phyloP scores from a whole-genome alignment of 2,113 vertebrate species.

The Cinclus mexicanus region DNA sequence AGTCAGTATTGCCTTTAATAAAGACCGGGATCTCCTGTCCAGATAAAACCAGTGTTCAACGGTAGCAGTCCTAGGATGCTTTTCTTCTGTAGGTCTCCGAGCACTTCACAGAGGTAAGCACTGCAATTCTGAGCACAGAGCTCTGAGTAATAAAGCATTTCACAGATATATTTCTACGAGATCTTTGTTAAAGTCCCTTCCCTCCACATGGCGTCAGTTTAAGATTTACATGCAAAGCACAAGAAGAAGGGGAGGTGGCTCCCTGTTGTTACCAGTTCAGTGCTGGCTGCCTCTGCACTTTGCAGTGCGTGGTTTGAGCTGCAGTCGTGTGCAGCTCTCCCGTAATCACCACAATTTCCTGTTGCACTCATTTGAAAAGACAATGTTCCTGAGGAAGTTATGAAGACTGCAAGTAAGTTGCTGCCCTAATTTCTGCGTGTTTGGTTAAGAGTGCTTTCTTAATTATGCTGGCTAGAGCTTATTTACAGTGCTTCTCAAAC shows the following conservation, averaged over 20 bases:
- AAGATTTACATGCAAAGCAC: background rate
- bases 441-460: background rate
- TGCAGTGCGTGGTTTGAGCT: background rate
- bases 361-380: conserved; percentile 65
- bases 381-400: conserved; percentile 66
- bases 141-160: background rate
- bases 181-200: background rate
- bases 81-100: background rate
- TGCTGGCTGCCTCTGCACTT: conserved; percentile 8
- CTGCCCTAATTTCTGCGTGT: conserved; percentile 29
- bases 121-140: background rate
- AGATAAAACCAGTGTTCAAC: background rate
- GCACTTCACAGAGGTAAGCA: background rate
- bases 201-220: background rate
- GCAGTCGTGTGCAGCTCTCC: background rate
- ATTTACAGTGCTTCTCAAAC: background rate
- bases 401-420: conserved; percentile 71
- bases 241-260: background rate
- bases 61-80: background rate
- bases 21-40: background rate
- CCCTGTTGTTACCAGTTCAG: background rate
- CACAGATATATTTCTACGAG: background rate
- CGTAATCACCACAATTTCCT: conserved; percentile 72
- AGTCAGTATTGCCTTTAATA: background rate
- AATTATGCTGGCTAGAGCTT: background rate